Evolutionary conservation across 2,113 vertebrate genomes (phyloP).

Genomic region (Aegotheles bennettii): DNA sequence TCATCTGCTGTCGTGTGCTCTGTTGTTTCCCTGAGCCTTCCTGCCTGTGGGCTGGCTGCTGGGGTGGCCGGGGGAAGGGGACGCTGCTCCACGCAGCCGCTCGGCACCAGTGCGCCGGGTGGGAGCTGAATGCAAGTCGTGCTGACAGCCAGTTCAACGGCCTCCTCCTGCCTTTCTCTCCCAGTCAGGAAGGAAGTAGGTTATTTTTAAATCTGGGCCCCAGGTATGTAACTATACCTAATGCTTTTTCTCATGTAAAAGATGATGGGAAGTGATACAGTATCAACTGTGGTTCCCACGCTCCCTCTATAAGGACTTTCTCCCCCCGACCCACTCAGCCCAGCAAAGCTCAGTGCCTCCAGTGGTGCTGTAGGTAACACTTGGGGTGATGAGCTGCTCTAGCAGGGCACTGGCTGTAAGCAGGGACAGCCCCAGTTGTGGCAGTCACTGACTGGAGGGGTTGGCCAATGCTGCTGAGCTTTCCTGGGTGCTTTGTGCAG

Average conservation of each 20-base stretch:
- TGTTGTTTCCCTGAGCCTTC: neutral
- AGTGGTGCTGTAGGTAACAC: rapidly evolving
- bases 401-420: neutral
- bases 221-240: constrained; percentile 10
- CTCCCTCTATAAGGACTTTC: neutral
- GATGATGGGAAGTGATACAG: neutral
- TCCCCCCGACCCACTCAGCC: neutral
- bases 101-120: neutral
- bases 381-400: neutral
- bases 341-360: neutral
- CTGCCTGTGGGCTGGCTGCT: neutral
- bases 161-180: neutral
- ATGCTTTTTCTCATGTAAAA: neutral
- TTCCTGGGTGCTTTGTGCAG: neutral
- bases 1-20: neutral
- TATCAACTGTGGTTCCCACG: neutral
- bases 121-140: neutral
- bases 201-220: constrained; percentile 40
- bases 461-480: rapidly evolving
- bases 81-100: neutral
- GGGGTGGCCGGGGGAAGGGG: neutral
- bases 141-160: neutral
- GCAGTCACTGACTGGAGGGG: neutral
- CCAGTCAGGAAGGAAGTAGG: constrained; percentile 42
- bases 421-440: rapidly evolving